Evolutionary conservation across 2,113 vertebrate species (phyloP).

Genomic region (Tachysurus fulvidraco): DNA sequence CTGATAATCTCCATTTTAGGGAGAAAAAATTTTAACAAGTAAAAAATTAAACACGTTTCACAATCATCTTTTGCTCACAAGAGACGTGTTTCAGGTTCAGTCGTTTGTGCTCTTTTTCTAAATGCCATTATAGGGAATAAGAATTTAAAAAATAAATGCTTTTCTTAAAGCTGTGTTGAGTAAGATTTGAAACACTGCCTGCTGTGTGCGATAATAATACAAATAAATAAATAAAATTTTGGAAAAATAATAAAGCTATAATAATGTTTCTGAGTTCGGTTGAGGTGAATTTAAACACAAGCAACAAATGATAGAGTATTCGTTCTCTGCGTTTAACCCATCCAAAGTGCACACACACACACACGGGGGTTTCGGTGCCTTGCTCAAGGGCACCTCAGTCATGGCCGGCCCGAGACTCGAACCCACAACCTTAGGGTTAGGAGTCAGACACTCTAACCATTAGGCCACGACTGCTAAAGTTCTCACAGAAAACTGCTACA

Average conservation of each 20-base stretch:
- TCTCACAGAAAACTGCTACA: background rate
- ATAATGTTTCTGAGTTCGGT: background rate
- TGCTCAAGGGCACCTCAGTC: too few relatives aligned
- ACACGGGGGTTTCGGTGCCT: too few relatives aligned
- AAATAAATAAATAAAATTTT: background rate
- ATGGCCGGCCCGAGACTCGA: too few relatives aligned
- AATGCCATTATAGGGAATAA: background rate
- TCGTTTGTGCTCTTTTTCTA: background rate
- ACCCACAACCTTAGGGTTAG: too few relatives aligned
- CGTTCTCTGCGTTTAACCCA: too few relatives aligned
- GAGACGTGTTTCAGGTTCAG: background rate
- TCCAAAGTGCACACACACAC: too few relatives aligned
- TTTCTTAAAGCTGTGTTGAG: conserved; percentile 17
- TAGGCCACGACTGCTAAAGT: too few relatives aligned
- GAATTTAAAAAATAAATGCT: background rate
- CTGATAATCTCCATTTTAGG: conserved; percentile 47
- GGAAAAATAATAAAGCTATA: background rate
- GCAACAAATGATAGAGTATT: background rate
- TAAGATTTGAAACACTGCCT: conserved; percentile 12
- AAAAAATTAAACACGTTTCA: background rate
- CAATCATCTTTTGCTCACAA: background rate
- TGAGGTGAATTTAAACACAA: background rate
- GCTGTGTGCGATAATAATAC: background rate
- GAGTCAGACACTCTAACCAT: too few relatives aligned
- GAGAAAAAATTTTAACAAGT: conserved; percentile 21